phyloP scores from a whole-genome alignment of 2,113 vertebrate species.

The Poeciliopsis prolifica region DNA sequence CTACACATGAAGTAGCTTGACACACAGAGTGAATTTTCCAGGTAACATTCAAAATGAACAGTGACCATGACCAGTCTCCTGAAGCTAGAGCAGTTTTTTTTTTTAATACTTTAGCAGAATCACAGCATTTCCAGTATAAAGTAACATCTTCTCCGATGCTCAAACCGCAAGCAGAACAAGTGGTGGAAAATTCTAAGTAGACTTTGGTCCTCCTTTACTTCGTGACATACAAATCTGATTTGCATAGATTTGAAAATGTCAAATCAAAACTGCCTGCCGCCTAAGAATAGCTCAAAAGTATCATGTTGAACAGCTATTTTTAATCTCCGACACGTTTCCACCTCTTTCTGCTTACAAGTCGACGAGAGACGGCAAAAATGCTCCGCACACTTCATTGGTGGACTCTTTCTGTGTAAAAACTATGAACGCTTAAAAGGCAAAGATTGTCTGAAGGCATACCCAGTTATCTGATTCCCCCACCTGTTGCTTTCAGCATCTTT shows the following conservation, averaged over 20 bases:
- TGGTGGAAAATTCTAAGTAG: slow-evolving; percentile 14
- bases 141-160: slow-evolving; percentile 22
- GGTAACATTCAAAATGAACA: slow-evolving; percentile 47
- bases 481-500: not conserved
- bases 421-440: slow-evolving; percentile 11
- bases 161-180: slow-evolving; percentile 27
- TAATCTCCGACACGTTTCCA: not conserved
- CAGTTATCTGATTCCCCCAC: not conserved
- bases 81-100: not conserved
- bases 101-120: slow-evolving; percentile 23
- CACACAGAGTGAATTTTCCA: slow-evolving; percentile 41
- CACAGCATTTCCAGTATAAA: slow-evolving; percentile 33
- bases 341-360: not conserved
- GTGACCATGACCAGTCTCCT: slow-evolving; percentile 1
- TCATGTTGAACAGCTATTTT: not conserved
- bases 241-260: slow-evolving; percentile 55
- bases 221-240: slow-evolving; percentile 41
- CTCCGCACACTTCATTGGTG: not conserved
- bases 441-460: slow-evolving; percentile 41
- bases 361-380: not conserved
- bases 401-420: not conserved
- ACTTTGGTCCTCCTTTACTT: slow-evolving; percentile 1
- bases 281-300: not conserved
- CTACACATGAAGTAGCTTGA: slow-evolving; percentile 33
- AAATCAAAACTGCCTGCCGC: slow-evolving; percentile 6